Evolutionary conservation across 2,797 vertebrate genomes (phyloP).

Genomic region (Parauchenoglanis ngamensis): DNA sequence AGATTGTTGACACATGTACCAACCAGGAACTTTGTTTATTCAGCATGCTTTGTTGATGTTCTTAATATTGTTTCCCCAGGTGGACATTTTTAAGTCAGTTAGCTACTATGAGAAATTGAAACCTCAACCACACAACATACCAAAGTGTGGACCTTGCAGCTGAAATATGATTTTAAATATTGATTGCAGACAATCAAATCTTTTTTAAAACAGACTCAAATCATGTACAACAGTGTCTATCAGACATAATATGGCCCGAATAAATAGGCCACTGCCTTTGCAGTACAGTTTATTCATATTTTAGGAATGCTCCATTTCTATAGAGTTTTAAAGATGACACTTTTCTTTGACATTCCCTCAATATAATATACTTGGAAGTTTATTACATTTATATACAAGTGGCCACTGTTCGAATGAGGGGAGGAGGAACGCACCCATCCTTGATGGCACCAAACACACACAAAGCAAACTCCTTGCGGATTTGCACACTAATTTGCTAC

Average conservation of each 20-base stretch:
- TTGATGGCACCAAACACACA: background rate
- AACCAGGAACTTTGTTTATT: background rate
- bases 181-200: background rate
- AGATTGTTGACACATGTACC: background rate
- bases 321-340: background rate
- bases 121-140: background rate
- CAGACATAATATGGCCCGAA: background rate
- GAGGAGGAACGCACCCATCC: background rate
- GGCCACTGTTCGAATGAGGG: background rate
- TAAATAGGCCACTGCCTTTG: background rate
- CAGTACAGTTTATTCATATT: background rate
- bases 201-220: background rate
- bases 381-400: background rate
- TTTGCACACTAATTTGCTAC: background rate
- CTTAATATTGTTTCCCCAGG: background rate
- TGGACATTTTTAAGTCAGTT: background rate
- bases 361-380: no score
- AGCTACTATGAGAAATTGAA: background rate
- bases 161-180: background rate
- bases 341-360: background rate
- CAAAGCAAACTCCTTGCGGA: background rate
- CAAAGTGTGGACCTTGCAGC: background rate
- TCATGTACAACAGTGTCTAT: background rate
- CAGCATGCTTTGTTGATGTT: background rate
- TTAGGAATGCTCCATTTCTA: background rate